Percentiles rank a stretch among this genome's conserved stretches.
These are phyloP conservation scores for Vesta saturnalis DNA, from an alignment of 2,888 invertebrate species.

Conservation along the genomic window DNA sequence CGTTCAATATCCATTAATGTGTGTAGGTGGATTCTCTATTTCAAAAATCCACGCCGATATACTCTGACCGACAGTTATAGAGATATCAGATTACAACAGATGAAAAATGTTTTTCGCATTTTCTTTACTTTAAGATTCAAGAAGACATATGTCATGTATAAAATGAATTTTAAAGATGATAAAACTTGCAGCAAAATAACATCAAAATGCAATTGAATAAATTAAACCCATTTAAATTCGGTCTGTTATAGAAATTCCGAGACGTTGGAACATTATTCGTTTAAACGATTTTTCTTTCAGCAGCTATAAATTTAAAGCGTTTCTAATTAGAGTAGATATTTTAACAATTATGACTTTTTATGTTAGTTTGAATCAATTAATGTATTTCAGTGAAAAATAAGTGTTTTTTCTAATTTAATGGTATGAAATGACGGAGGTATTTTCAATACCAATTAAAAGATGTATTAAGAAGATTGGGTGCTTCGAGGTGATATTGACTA, in stretches of 20 bases:
- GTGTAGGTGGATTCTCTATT: too few relatives aligned
- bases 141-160: neutral
- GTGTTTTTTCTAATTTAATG: too few relatives aligned
- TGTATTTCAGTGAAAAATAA: too few relatives aligned
- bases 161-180: neutral
- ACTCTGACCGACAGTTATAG: too few relatives aligned
- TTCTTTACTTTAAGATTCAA: neutral
- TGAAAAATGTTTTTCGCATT: neutral
- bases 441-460: too few relatives aligned
- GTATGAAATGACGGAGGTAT: too few relatives aligned
- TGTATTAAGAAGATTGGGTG: too few relatives aligned
- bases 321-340: neutral
- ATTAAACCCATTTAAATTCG: neutral
- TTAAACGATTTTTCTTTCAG: neutral
- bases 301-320: neutral
- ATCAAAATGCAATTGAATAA: neutral
- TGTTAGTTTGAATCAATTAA: neutral
- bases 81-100: too few relatives aligned
- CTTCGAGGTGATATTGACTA: too few relatives aligned
- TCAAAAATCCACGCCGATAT: too few relatives aligned
- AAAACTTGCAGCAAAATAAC: neutral
- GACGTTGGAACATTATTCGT: neutral
- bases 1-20: neutral
- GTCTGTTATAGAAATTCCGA: neutral
- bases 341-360: conserved; percentile 1